Evolutionary conservation across 2,888 invertebrate species (phyloP).

Genomic region (Petrolisthes cinctipes): DNA sequence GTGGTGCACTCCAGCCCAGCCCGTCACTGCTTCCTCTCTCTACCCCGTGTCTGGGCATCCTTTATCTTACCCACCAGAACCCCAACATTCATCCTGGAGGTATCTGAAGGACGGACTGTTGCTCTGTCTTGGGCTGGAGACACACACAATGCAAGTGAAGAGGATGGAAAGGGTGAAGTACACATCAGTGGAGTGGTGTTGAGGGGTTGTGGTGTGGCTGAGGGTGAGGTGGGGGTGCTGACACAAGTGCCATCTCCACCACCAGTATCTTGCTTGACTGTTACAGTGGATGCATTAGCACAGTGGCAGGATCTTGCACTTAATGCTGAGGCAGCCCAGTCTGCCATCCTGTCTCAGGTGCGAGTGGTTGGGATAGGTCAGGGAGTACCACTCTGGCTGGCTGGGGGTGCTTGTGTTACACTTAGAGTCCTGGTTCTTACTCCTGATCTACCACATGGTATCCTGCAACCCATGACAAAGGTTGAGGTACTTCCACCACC

Average conservation of each 20-base stretch:
- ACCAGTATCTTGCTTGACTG: slow-evolving; percentile 38
- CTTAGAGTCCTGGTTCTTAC: slow-evolving; percentile 46
- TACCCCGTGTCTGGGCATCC: slow-evolving; percentile 48
- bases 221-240: slow-evolving; percentile 53
- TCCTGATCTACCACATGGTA: slow-evolving; percentile 39
- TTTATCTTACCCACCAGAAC: slow-evolving; percentile 35
- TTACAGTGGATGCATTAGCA: slow-evolving; percentile 13
- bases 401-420: slow-evolving; percentile 49
- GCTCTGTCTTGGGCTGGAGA: slow-evolving; percentile 63
- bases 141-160: slow-evolving; percentile 32
- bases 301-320: slow-evolving; percentile 59
- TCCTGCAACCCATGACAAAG: slow-evolving; percentile 55
- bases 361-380: slow-evolving; percentile 50
- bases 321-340: slow-evolving; percentile 57
- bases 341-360: slow-evolving; percentile 56
- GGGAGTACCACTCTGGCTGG: slow-evolving; percentile 58
- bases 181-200: slow-evolving; percentile 35
- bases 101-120: background rate
- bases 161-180: slow-evolving; percentile 18
- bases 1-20: slow-evolving; percentile 39
- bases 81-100: slow-evolving; percentile 47
- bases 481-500: slow-evolving; percentile 62
- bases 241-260: slow-evolving; percentile 49
- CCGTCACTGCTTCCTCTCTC: slow-evolving; percentile 61
- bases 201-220: slow-evolving; percentile 37